phyloP scores from a whole-genome alignment of 2,113 vertebrate genomes.

The Hippolais icterina region DNA sequence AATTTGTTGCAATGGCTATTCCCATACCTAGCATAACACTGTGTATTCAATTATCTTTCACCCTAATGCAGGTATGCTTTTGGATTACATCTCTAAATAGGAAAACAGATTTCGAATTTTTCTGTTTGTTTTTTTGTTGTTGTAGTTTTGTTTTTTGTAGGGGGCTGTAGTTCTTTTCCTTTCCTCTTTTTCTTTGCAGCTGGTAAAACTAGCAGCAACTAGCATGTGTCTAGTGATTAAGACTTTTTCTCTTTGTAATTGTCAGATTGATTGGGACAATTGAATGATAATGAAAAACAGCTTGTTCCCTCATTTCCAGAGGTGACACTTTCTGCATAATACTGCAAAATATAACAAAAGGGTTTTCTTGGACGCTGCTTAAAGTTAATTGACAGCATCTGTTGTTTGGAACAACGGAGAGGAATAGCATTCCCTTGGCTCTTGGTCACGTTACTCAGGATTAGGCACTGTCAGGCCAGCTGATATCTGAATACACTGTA shows the following conservation, averaged over 20 bases:
- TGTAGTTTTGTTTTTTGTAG: not conserved
- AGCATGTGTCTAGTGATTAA: constrained; percentile 66
- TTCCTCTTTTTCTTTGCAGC: constrained; percentile 37
- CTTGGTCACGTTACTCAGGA: constrained; percentile 79
- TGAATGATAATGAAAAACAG: constrained; percentile 75
- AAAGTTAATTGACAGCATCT: constrained; percentile 95
- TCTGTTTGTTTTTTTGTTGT: not conserved
- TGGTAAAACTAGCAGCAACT: constrained; percentile 62
- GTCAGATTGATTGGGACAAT: constrained; percentile 74
- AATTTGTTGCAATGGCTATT: constrained; percentile 41
- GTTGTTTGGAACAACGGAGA: constrained; percentile 81
- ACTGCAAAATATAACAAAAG: constrained; percentile 70
- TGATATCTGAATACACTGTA: constrained; percentile 61
- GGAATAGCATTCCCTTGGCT: constrained; percentile 72
- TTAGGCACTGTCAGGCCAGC: constrained; percentile 74
- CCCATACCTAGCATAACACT: constrained; percentile 28
- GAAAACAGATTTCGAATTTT: not conserved
- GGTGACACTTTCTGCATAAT: constrained; percentile 72
- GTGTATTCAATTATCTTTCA: constrained; percentile 42
- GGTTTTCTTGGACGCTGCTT: constrained; percentile 71
- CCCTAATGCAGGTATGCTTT: not conserved
- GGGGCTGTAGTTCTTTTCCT: not conserved
- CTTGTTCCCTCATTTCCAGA: constrained; percentile 71
- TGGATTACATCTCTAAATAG: not conserved
- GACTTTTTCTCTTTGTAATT: constrained; percentile 70